A percentile compares a stretch with the other conserved stretches of the same genome.
phyloP scores from a whole-genome alignment of 2,113 vertebrate species.

The Plestiodon gilberti region DNA sequence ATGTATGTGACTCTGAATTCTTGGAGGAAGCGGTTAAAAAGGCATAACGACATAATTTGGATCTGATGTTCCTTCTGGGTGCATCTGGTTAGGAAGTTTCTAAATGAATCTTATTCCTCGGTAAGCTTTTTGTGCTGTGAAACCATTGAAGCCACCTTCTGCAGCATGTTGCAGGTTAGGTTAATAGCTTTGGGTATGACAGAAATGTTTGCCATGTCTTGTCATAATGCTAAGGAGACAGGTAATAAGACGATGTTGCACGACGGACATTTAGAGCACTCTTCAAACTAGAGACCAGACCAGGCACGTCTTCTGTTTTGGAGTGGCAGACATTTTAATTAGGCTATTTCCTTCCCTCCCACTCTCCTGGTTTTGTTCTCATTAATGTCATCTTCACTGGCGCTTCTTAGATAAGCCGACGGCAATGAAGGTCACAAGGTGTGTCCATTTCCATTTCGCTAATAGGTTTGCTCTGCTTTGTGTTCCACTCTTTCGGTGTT shows the following conservation, averaged over 20 bases:
- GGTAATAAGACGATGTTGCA: too few species aligned
- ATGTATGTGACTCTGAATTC: too few species aligned
- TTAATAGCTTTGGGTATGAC: too few species aligned
- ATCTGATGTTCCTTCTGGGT: not conserved
- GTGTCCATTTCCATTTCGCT: too few species aligned
- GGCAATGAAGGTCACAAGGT: too few species aligned
- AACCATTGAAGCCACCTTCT: not conserved
- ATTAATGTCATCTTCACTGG: not conserved
- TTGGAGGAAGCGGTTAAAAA: too few species aligned
- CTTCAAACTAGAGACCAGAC: not conserved
- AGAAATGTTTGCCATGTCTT: too few species aligned
- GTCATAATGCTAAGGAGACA: not conserved
- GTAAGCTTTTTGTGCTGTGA: not conserved
- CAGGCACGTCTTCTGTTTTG: not conserved
- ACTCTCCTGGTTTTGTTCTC: not conserved
- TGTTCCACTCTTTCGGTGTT: too few species aligned
- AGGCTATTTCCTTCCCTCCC: too few species aligned
- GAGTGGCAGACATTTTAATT: not conserved
- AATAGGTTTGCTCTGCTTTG: too few species aligned
- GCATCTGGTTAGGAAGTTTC: not conserved
- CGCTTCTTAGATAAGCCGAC: not conserved
- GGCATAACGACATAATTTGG: too few species aligned
- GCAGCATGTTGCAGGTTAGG: too few species aligned
- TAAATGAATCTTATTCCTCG: fast-evolving
- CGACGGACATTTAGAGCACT: not conserved